Percentiles rank a stretch among this genome's conserved stretches.
These are phyloP conservation scores for Centrocercus urophasianus DNA, from an alignment of 2,113 vertebrate species.

Conservation along the genomic window DNA sequence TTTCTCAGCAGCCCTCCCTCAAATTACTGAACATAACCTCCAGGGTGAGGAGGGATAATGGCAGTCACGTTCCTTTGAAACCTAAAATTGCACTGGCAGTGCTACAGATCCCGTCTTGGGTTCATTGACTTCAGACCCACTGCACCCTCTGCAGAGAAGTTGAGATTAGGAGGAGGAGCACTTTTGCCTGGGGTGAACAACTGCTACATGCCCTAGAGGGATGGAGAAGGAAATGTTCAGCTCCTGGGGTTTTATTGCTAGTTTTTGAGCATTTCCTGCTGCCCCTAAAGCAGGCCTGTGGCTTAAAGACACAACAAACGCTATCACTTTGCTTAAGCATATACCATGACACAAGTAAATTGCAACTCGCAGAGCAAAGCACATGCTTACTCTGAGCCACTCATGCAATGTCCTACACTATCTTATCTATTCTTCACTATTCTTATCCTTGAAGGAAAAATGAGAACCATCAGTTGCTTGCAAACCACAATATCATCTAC, in stretches of 20 bases:
- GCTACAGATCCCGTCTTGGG: neutral
- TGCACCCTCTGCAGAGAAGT: neutral
- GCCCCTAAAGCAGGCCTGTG: neutral
- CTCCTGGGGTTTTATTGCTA: neutral
- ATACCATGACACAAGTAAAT: neutral
- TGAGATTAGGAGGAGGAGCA: neutral
- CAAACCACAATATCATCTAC: slow-evolving; percentile 47
- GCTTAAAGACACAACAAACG: slow-evolving; percentile 7
- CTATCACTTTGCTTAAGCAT: neutral
- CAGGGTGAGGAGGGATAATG: neutral
- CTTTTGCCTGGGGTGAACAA: neutral
- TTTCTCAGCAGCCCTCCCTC: slow-evolving; percentile 24
- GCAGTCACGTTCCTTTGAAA: neutral
- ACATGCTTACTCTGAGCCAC: rapidly evolving
- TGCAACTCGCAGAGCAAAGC: slow-evolving; percentile 29
- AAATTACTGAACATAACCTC: neutral
- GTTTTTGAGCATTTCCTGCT: neutral
- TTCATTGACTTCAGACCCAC: neutral
- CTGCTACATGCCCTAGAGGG: neutral
- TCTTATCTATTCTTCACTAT: neutral
- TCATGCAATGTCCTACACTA: neutral
- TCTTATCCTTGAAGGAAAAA: neutral
- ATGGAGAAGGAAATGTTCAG: neutral
- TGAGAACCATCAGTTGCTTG: neutral
- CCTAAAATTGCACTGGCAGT: neutral